These are phyloP conservation scores for Scolopax bukidnonensis DNA, from an alignment of 2,797 vertebrate species.

Conservation along the genomic window DNA sequence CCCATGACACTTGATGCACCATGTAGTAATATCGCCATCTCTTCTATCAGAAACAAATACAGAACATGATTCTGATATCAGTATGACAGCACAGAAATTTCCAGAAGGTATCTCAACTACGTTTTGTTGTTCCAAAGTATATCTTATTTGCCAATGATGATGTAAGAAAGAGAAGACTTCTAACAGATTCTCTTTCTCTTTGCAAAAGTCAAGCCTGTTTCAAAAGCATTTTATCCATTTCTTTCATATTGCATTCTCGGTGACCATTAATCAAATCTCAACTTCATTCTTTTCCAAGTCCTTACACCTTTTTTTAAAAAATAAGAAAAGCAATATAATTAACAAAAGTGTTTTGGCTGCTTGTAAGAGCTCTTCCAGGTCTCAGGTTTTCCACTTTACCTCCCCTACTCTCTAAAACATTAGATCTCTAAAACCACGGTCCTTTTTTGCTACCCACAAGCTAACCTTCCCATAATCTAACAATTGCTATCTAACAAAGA, in stretches of 20 bases:
- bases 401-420: not conserved
- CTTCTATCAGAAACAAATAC: not conserved
- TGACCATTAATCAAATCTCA: constrained; percentile 12
- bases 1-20: rapidly evolving
- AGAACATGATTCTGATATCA: not conserved
- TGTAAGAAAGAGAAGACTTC: not conserved
- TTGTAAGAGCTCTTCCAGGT: not conserved
- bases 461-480: not conserved
- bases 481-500: not conserved
- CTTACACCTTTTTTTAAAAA: not conserved
- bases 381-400: not conserved
- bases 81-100: too few species aligned
- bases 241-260: not conserved
- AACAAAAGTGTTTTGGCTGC: constrained; percentile 3
- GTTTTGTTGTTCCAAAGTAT: not conserved
- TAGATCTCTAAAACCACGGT: not conserved
- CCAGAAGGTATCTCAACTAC: not conserved
- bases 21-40: not conserved
- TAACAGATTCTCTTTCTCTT: constrained; percentile 5
- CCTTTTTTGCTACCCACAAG: not conserved
- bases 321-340: too few species aligned
- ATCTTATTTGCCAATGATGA: not conserved
- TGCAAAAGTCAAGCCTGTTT: constrained; percentile 6
- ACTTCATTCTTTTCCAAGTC: not conserved
- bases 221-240: not conserved